phyloP scores from a whole-genome alignment of 2,797 vertebrate genomes.

The Falco cherrug region DNA sequence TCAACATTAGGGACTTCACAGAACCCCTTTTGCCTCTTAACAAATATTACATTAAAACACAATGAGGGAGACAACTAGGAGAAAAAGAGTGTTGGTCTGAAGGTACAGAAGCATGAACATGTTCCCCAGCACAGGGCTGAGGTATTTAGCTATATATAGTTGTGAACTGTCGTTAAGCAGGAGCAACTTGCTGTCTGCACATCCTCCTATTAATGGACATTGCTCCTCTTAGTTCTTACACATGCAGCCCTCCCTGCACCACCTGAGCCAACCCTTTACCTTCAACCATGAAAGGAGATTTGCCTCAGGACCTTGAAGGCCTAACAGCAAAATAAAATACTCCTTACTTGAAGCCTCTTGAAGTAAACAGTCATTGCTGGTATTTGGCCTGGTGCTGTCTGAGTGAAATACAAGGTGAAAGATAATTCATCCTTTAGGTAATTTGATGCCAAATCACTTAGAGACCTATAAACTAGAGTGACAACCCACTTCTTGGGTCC shows the following conservation, averaged over 20 bases:
- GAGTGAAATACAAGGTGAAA: constrained; percentile 15
- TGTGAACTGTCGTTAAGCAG: background rate
- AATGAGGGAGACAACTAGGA: background rate
- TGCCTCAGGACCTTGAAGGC: background rate
- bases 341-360: background rate
- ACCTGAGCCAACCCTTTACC: background rate
- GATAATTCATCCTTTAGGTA: background rate
- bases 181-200: background rate
- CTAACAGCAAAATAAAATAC: background rate
- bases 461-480: background rate
- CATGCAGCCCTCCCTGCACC: background rate
- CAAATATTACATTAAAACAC: background rate
- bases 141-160: background rate
- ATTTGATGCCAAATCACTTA: background rate
- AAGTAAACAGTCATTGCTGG: background rate
- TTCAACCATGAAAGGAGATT: background rate
- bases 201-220: background rate
- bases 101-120: background rate
- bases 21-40: background rate
- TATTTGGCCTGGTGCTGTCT: background rate
- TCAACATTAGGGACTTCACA: background rate
- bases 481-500: background rate
- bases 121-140: background rate
- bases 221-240: background rate
- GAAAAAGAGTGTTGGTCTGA: background rate